Conservation (phyloP, 2,888 invertebrate genomes). For the Oxyscelio sp. region DNA sequence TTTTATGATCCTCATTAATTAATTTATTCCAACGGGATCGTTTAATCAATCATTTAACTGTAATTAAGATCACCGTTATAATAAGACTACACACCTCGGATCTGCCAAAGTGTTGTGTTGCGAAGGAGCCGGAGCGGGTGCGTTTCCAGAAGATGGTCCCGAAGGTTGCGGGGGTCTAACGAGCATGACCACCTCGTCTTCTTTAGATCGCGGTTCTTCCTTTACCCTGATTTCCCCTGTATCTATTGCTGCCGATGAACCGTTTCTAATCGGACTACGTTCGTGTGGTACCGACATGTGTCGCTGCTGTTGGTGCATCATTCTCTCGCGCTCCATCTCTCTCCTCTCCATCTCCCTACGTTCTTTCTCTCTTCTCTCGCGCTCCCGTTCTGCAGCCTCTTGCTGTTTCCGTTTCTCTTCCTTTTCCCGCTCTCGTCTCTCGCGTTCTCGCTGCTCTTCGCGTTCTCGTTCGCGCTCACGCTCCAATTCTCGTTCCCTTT, state of each 20-base stretch:
- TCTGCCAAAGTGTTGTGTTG: slow-evolving; percentile 89
- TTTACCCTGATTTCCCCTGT: slow-evolving; percentile 90
- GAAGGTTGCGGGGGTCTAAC: slow-evolving; percentile 83
- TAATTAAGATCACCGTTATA: no score
- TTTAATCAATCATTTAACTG: no score
- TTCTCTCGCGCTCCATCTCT: slow-evolving; percentile 90
- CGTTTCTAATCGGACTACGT: slow-evolving; percentile 94
- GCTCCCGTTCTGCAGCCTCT: slow-evolving; percentile 86
- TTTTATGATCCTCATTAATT: no score
- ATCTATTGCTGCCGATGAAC: slow-evolving; percentile 82
- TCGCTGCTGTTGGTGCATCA: slow-evolving; percentile 87
- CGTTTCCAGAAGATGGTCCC: slow-evolving; percentile 76
- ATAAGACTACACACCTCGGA: slow-evolving; percentile 89
- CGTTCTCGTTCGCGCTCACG: slow-evolving; percentile 89
- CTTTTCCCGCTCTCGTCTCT: slow-evolving; percentile 89
- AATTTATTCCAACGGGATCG: no score
- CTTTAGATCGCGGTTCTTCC: slow-evolving; percentile 91
- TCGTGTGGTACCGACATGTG: slow-evolving; percentile 89
- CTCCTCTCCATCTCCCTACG: slow-evolving; percentile 90
- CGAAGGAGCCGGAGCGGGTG: slow-evolving; percentile 82
- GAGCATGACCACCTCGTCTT: slow-evolving; percentile 89
- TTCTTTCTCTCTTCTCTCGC: slow-evolving; percentile 89
- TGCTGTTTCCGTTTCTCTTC: slow-evolving; percentile 88
- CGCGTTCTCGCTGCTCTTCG: slow-evolving; percentile 87
- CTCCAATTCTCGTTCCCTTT: slow-evolving; percentile 89